These are phyloP conservation scores for Odontothrips loti DNA, from an alignment of 2,888 invertebrate species.

Conservation along the genomic window DNA sequence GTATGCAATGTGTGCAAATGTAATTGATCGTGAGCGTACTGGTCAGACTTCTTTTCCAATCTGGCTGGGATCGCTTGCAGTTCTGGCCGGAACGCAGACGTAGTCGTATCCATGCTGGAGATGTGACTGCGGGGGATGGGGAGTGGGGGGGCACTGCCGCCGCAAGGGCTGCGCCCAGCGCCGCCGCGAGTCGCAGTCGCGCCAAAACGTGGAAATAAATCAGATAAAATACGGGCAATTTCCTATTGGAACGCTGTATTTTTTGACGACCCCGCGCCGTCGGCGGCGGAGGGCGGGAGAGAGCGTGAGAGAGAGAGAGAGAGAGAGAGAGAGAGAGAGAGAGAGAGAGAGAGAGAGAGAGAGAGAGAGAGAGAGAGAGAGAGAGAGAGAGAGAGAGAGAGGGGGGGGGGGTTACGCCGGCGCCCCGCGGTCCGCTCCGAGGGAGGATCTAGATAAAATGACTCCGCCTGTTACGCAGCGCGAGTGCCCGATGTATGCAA, in stretches of 20 bases:
- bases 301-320: no score
- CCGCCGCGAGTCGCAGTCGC: not conserved
- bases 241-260: conserved; percentile 24
- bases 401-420: not conserved
- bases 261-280: not conserved
- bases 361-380: no score
- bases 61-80: no score
- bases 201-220: conserved; percentile 14
- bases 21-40: no score
- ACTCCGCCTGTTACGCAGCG: conserved; percentile 23
- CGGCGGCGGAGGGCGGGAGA: not conserved
- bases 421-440: not conserved
- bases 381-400: no score
- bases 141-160: not conserved
- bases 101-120: not conserved
- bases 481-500: conserved; percentile 19
- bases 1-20: no score
- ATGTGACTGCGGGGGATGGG: not conserved
- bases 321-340: no score
- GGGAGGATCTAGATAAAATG: conserved; percentile 17
- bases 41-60: no score
- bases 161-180: not conserved
- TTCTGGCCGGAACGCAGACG: not conserved
- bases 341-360: no score
- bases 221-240: conserved; percentile 25